These are phyloP conservation scores for Stictocephala bisonia DNA, from an alignment of 2,888 invertebrate genomes.

Conservation along the genomic window DNA sequence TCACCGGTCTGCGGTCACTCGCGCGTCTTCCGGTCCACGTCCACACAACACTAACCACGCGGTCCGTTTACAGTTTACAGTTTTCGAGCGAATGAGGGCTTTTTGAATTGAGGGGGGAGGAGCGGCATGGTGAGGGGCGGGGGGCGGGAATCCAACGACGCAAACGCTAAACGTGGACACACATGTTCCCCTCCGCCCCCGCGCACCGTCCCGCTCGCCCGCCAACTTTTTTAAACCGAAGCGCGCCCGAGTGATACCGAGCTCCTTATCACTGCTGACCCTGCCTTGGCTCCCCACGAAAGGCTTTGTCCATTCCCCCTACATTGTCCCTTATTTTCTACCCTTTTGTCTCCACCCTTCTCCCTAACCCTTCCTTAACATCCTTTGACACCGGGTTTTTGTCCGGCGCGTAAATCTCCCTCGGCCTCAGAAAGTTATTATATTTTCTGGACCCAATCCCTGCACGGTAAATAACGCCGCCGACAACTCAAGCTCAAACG, in stretches of 20 bases:
- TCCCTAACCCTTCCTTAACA: constrained; percentile 50
- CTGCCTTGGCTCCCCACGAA: constrained; percentile 38
- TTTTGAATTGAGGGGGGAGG: constrained; percentile 51
- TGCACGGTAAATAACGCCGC: constrained; percentile 19
- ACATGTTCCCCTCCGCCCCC: constrained; percentile 58
- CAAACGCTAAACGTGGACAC: constrained; percentile 62
- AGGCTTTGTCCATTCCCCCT: constrained; percentile 25
- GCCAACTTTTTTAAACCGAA: constrained; percentile 59
- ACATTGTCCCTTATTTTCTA: constrained; percentile 45
- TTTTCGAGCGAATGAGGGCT: constrained; percentile 53
- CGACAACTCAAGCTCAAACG: neutral
- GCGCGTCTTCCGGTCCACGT: constrained; percentile 28
- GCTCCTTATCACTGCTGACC: constrained; percentile 51
- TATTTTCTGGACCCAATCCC: constrained; percentile 44
- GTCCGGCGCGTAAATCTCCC: constrained; percentile 33
- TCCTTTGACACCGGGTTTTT: constrained; percentile 46
- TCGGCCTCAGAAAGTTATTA: constrained; percentile 42
- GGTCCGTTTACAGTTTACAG: constrained; percentile 47
- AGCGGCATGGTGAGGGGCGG: constrained; percentile 42
- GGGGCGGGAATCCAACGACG: constrained; percentile 51
- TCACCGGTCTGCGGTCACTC: constrained; percentile 30
- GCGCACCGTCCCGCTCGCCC: constrained; percentile 61
- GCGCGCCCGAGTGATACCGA: constrained; percentile 45
- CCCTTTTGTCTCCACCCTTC: constrained; percentile 46
- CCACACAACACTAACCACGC: constrained; percentile 42